phyloP scores from a whole-genome alignment of 2,797 vertebrate genomes.

The Stomatorhinus walkeri region DNA sequence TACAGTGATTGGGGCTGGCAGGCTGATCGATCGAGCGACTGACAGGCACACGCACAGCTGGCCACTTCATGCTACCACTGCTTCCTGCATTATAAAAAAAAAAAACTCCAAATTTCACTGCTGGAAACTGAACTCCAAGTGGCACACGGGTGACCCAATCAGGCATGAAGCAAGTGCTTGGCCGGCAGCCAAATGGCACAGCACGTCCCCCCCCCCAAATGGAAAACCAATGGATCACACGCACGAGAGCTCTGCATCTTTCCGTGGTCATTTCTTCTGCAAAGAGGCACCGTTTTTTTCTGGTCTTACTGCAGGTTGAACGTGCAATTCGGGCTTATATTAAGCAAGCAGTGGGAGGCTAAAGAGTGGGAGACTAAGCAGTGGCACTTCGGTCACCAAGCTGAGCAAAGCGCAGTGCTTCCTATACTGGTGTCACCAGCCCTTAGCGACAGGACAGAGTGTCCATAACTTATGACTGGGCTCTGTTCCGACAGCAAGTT shows the following conservation, averaged over 20 bases:
- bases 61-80: neutral
- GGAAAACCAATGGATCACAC: neutral
- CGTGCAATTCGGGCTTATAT: neutral
- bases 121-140: neutral
- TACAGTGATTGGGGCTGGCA: neutral
- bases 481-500: neutral
- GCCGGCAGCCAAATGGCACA: neutral
- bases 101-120: neutral
- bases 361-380: neutral
- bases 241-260: neutral
- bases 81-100: neutral
- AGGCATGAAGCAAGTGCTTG: neutral
- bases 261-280: neutral
- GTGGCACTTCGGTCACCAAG: neutral
- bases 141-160: neutral
- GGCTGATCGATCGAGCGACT: neutral
- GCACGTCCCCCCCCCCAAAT: neutral
- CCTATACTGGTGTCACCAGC: neutral
- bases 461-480: neutral
- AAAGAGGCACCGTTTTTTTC: neutral
- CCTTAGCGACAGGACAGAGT: neutral
- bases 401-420: neutral
- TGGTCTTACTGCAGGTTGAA: neutral
- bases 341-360: neutral
- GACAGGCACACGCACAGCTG: neutral